These are phyloP conservation scores for Cyprinodon brontotheroides DNA, from an alignment of 2,113 vertebrate genomes.

Conservation along the genomic window DNA sequence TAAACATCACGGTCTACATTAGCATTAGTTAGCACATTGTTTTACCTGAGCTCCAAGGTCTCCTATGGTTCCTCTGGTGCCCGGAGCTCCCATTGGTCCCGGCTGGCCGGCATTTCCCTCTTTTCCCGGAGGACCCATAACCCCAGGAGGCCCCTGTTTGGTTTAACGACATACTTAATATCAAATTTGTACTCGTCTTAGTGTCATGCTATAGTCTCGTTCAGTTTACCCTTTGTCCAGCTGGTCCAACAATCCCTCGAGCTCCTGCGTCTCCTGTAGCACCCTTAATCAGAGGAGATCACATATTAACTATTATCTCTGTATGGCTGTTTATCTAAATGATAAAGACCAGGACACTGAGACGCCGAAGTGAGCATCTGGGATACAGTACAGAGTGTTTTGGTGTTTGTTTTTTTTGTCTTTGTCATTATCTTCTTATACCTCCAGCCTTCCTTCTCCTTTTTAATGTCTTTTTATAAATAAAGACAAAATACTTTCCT, in stretches of 20 bases:
- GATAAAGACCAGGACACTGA: not conserved
- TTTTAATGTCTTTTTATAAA: too few species aligned
- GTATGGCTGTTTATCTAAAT: not conserved
- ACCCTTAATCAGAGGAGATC: conserved; percentile 79
- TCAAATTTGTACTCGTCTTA: not conserved
- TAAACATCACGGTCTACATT: not conserved
- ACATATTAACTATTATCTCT: not conserved
- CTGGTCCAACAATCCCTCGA: conserved; percentile 89
- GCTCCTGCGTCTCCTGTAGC: conserved; percentile 88
- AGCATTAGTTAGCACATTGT: not conserved
- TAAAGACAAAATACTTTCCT: too few species aligned
- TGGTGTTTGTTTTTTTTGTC: too few species aligned
- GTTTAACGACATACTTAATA: not conserved
- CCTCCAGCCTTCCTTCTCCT: too few species aligned
- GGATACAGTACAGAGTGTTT: too few species aligned
- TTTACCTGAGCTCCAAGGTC: conserved; percentile 92
- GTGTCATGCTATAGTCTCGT: not conserved
- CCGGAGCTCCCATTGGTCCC: conserved; percentile 91
- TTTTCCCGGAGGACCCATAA: conserved; percentile 91
- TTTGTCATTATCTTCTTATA: too few species aligned
- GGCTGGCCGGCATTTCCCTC: conserved; percentile 88
- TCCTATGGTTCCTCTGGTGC: conserved; percentile 87
- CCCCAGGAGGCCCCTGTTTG: conserved; percentile 90
- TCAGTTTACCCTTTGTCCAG: conserved; percentile 86
- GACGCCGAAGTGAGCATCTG: too few species aligned